phyloP scores from a whole-genome alignment of 2,113 vertebrate species.

The Bufo bufo region DNA sequence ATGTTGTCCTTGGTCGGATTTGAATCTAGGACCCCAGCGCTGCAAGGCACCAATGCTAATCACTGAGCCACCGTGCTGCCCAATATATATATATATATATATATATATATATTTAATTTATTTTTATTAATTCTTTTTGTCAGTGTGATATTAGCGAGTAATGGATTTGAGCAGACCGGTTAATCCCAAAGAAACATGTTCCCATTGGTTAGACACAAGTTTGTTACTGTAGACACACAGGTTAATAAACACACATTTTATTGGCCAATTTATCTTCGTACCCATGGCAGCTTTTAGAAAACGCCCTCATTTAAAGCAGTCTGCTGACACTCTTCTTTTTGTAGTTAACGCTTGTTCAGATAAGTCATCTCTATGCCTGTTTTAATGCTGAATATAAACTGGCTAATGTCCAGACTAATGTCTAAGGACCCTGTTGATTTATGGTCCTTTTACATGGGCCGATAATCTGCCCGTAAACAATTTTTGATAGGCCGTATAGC shows the following conservation, averaged over 20 bases:
- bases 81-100: no score
- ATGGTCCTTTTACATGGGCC: no score
- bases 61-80: no score
- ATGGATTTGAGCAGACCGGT: not conserved
- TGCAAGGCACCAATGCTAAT: no score
- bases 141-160: not conserved
- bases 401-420: not conserved
- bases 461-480: no score
- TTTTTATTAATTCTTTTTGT: not conserved
- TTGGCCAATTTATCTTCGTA: not conserved
- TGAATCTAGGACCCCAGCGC: no score
- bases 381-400: not conserved
- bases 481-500: no score
- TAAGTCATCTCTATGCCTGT: not conserved
- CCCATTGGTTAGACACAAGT: not conserved
- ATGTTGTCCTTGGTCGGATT: no score
- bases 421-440: no score
- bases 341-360: not conserved
- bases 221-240: not conserved
- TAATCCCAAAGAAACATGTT: not conserved
- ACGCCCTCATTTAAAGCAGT: not conserved
- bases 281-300: not conserved
- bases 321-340: not conserved
- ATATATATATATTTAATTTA: no score
- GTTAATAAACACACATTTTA: not conserved